A percentile compares a stretch with the other conserved stretches of the same genome.
Evolutionary conservation across 2,797 vertebrate genomes (phyloP).

Genomic region (Scolopax rusticola): DNA sequence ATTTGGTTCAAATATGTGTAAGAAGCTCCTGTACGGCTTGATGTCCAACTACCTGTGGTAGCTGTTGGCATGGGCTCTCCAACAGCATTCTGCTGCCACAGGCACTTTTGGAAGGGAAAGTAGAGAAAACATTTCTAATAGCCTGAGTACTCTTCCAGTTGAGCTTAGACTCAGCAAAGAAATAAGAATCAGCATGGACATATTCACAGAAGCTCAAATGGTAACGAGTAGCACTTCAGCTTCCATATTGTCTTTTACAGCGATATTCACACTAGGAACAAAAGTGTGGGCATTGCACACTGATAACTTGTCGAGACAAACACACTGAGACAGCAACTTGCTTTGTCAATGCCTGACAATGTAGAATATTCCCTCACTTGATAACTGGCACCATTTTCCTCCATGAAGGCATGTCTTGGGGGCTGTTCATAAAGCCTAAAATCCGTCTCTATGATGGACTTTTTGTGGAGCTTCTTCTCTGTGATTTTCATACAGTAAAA

Average conservation of each 20-base stretch:
- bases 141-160: not conserved
- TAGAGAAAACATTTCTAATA: not conserved
- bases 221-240: fast-evolving
- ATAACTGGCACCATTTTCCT: not conserved
- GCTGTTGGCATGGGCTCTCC: not conserved
- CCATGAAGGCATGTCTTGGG: not conserved
- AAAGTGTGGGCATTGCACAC: not conserved
- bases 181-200: not conserved
- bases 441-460: not conserved
- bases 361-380: not conserved
- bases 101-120: not conserved
- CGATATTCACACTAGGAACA: not conserved
- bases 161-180: not conserved
- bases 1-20: not conserved
- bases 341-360: not conserved
- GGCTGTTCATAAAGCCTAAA: not conserved
- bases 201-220: not conserved
- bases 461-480: not conserved
- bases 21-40: not conserved
- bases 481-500: not conserved
- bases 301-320: not conserved
- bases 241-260: not conserved
- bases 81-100: not conserved
- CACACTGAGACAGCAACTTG: not conserved
- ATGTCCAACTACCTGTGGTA: fast-evolving